Conservation (phyloP, 1,140 invertebrate genomes). For the Apis dorsata region DNA sequence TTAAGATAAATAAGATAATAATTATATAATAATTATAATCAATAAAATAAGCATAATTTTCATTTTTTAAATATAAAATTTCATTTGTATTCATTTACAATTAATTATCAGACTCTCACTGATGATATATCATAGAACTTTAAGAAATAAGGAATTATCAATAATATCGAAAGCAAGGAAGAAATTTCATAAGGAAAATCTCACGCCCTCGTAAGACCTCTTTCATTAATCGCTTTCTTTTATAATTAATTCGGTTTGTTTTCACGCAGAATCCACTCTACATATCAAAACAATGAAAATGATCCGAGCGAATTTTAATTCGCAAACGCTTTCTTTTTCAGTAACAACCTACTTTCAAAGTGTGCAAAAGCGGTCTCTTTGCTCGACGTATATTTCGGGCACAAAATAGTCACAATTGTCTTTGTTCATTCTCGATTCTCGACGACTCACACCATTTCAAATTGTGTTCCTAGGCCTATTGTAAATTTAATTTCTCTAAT, state of each 20-base stretch:
- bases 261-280: conserved; percentile 4
- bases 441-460: background rate
- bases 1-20: too few relatives aligned
- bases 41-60: too few relatives aligned
- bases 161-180: background rate
- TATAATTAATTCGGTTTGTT: conserved; percentile 20
- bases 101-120: too few relatives aligned
- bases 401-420: background rate
- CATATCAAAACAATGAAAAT: conserved; percentile 37
- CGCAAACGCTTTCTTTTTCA: conserved; percentile 47
- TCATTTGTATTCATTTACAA: too few relatives aligned
- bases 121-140: too few relatives aligned
- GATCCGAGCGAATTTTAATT: background rate
- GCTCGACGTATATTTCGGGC: background rate
- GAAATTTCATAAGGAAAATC: background rate
- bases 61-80: too few relatives aligned
- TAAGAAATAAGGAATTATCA: too few relatives aligned
- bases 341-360: conserved; percentile 32
- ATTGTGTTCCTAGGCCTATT: background rate
- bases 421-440: background rate
- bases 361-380: background rate
- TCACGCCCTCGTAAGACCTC: background rate
- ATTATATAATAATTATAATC: too few relatives aligned
- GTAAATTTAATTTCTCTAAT: background rate
- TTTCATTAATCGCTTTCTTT: background rate